Conservation (phyloP, 1,140 invertebrate genomes). For the Lethrus apterus region DNA sequence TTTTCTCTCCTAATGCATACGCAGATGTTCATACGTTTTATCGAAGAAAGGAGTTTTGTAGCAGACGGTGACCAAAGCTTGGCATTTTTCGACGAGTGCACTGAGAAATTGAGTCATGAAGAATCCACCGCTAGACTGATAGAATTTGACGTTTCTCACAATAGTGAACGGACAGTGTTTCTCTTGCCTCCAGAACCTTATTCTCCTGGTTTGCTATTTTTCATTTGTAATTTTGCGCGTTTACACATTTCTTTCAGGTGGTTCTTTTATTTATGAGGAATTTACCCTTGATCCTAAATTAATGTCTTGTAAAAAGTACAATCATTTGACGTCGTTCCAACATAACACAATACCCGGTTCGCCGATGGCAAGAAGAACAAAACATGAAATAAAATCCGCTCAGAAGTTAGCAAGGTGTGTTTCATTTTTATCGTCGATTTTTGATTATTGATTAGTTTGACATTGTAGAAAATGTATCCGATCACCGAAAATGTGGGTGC, state of each 20-base stretch:
- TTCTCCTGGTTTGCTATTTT: constrained; percentile 3
- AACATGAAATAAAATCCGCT: constrained; percentile 88
- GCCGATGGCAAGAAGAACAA: constrained; percentile 85
- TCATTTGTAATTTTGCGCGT: background rate
- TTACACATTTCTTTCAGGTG: constrained; percentile 32
- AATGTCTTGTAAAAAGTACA: constrained; percentile 40
- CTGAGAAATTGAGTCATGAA: constrained; percentile 65
- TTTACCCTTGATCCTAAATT: constrained; percentile 48
- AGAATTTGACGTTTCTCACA: constrained; percentile 40
- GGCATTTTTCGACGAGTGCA: constrained; percentile 97
- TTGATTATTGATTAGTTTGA: background rate
- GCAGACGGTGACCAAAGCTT: constrained; percentile 90
- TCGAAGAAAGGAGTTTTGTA: constrained; percentile 97
- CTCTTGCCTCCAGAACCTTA: constrained; percentile 87
- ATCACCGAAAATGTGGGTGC: constrained; percentile 80
- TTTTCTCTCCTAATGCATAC: constrained; percentile 84
- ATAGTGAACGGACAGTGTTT: constrained; percentile 88
- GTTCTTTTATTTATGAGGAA: constrained; percentile 46
- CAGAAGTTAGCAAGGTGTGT: constrained; percentile 67
- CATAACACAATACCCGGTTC: constrained; percentile 62
- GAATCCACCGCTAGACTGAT: constrained; percentile 38
- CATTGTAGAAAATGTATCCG: constrained; percentile 34
- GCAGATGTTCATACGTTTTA: constrained; percentile 97
- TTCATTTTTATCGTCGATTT: constrained; percentile 2
- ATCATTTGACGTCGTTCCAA: constrained; percentile 40